phyloP scores from a whole-genome alignment of 2,113 vertebrate genomes.

The Brienomyrus longianalis region DNA sequence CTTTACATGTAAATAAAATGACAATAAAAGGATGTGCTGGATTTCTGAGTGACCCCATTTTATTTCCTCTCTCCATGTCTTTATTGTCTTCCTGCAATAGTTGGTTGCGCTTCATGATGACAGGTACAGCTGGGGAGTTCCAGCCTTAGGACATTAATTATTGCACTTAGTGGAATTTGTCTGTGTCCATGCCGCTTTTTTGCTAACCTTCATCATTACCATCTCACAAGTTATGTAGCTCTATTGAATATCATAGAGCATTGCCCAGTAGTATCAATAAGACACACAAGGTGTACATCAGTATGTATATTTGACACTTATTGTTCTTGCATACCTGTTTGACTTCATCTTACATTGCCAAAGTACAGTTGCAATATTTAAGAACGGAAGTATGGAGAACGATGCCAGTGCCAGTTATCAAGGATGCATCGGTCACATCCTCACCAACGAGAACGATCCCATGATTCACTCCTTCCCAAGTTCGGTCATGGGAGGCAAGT shows the following conservation, averaged over 20 bases:
- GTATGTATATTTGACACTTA: background rate
- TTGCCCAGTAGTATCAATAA: background rate
- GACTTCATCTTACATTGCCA: background rate
- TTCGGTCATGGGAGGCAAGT: background rate
- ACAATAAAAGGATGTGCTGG: constrained; percentile 12
- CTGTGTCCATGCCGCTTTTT: background rate
- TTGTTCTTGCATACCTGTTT: background rate
- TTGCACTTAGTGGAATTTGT: background rate
- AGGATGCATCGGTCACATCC: background rate
- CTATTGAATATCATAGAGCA: background rate
- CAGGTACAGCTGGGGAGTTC: background rate
- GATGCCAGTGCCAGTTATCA: background rate
- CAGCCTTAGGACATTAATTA: background rate
- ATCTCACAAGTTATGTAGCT: background rate
- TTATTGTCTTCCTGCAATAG: background rate
- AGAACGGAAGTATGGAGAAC: background rate
- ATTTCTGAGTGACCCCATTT: background rate
- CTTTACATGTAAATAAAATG: constrained; percentile 13
- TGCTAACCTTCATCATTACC: background rate
- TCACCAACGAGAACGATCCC: background rate
- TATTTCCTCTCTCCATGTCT: background rate
- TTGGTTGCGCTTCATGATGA: background rate
- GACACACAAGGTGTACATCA: background rate
- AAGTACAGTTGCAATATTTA: background rate
- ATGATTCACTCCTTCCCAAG: background rate